These are phyloP conservation scores for Bagarius yarrelli DNA, from an alignment of 2,113 vertebrate genomes.

Conservation along the genomic window DNA sequence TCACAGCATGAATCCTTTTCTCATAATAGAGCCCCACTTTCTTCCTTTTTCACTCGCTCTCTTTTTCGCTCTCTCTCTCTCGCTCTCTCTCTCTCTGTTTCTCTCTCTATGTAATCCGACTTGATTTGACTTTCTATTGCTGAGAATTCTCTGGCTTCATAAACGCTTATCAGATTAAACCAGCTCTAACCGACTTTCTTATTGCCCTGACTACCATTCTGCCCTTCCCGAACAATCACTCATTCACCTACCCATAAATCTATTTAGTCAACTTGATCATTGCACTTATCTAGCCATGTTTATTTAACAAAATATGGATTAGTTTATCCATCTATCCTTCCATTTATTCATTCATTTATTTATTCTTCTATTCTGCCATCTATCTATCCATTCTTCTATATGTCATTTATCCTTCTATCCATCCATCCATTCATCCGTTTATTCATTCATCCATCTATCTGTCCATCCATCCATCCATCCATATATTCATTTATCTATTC, in stretches of 20 bases:
- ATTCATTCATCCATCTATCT: not conserved
- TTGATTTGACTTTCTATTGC: constrained; percentile 52
- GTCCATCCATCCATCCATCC: not conserved
- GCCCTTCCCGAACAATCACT: not conserved
- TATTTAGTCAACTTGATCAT: not conserved
- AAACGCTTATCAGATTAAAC: constrained; percentile 61
- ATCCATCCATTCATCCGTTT: not conserved
- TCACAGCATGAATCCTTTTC: constrained; percentile 13
- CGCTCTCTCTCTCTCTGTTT: not conserved
- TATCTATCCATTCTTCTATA: not conserved
- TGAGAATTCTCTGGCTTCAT: constrained; percentile 56
- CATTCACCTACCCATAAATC: not conserved
- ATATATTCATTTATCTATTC: not conserved
- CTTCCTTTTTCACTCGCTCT: not conserved
- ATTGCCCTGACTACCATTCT: constrained; percentile 5
- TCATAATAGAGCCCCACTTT: not conserved
- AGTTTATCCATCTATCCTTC: not conserved
- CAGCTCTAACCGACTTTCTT: constrained; percentile 35
- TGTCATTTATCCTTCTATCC: not conserved
- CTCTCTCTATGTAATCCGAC: constrained; percentile 18
- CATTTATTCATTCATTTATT: not conserved
- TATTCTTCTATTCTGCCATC: not conserved
- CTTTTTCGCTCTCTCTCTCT: not conserved
- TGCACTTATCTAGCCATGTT: not conserved
- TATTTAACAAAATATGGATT: not conserved